Percentiles rank a stretch among this genome's conserved stretches.
Conservation (phyloP, 2,113 vertebrate genomes). For the Oncorhynchus mykiss region DNA sequence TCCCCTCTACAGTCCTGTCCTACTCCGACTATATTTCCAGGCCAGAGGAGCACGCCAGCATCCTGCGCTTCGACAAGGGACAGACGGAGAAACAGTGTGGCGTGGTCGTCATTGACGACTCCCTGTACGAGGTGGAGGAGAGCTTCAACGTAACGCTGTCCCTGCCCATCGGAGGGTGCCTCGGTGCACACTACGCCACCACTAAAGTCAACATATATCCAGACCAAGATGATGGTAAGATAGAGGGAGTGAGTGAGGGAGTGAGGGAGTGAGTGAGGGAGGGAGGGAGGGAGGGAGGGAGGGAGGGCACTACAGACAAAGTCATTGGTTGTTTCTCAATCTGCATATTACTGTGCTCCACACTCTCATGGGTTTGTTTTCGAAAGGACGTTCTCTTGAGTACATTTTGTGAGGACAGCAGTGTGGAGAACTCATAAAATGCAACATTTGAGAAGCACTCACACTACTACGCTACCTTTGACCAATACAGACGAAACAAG, state of each 20-base stretch:
- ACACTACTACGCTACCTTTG: too few relatives aligned
- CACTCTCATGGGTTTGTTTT: too few relatives aligned
- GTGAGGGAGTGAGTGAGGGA: neutral
- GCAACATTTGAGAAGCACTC: too few relatives aligned
- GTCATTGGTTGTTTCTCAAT: too few relatives aligned
- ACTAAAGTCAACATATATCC: conserved; percentile 79
- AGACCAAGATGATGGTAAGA: conserved; percentile 86
- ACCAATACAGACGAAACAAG: too few relatives aligned
- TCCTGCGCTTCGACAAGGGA: conserved; percentile 85
- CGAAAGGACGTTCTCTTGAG: too few relatives aligned
- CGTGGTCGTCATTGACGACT: conserved; percentile 88
- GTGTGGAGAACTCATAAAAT: too few relatives aligned
- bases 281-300: too few relatives aligned
- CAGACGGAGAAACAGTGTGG: conserved; percentile 84
- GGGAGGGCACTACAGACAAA: neutral
- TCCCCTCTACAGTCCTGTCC: conserved; percentile 85
- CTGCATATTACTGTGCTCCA: too few relatives aligned
- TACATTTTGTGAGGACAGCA: too few relatives aligned
- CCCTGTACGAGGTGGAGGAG: conserved; percentile 85
- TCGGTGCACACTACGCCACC: conserved; percentile 78
- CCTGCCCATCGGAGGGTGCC: conserved; percentile 84
- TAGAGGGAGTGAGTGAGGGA: neutral
- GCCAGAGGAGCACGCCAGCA: conserved; percentile 84
- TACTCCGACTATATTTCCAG: conserved; percentile 94
- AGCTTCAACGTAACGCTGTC: conserved; percentile 87